A percentile compares a stretch with the other conserved stretches of the same genome.
Evolutionary conservation across 2,797 vertebrate genomes (phyloP).

Genomic region (Periparus ater): DNA sequence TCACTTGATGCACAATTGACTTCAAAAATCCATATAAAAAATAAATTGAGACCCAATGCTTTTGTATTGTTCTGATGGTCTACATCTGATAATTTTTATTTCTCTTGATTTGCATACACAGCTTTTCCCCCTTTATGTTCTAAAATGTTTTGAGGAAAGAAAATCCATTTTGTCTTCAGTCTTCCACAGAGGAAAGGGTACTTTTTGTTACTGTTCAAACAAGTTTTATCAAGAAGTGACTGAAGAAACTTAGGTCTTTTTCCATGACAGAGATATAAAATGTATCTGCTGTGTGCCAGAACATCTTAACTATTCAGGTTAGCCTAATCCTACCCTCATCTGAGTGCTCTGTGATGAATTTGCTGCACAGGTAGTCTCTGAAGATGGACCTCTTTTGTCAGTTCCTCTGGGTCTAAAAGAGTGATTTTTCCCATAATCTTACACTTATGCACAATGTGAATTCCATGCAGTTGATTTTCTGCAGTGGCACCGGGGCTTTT

Average conservation of each 20-base stretch:
- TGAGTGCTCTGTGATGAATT: neutral
- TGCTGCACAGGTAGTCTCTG: neutral
- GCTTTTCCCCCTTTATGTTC: rapidly evolving
- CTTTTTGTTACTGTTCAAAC: neutral
- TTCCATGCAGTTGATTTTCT: rapidly evolving
- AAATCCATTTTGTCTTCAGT: neutral
- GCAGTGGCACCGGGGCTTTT: neutral
- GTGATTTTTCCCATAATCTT: neutral
- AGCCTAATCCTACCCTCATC: neutral
- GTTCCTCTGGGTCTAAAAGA: neutral
- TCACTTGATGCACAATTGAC: neutral
- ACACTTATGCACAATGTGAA: rapidly evolving
- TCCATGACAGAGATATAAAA: neutral
- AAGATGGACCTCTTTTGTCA: neutral
- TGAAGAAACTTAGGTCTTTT: neutral
- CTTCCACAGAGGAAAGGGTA: neutral
- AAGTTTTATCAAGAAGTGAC: neutral
- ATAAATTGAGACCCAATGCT: neutral
- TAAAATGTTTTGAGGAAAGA: neutral
- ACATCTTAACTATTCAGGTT: neutral
- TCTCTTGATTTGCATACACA: neutral
- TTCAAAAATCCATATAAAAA: neutral
- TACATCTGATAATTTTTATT: neutral
- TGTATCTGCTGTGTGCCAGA: neutral
- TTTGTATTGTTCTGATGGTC: neutral